Conservation (phyloP, 2,888 invertebrate genomes). For the Cryptus armator region DNA sequence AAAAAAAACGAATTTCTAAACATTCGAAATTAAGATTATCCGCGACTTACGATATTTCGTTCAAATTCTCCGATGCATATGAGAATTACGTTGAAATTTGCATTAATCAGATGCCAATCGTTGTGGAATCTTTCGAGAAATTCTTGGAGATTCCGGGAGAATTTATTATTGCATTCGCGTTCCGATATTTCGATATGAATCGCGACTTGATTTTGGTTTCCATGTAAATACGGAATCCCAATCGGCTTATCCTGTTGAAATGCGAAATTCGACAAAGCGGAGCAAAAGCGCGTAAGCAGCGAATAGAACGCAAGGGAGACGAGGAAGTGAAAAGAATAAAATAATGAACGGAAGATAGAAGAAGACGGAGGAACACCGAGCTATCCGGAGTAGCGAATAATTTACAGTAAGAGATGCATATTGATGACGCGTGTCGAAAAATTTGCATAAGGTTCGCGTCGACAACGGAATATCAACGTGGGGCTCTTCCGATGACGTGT, state of each 20-base stretch:
- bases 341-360: constrained; percentile 35
- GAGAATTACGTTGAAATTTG: neutral
- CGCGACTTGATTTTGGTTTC: constrained; percentile 44
- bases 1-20: neutral
- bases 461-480: constrained; percentile 71
- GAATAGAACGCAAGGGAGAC: constrained; percentile 31
- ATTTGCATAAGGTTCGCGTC: constrained; percentile 73
- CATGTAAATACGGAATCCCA: constrained; percentile 2
- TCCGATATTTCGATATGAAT: constrained; percentile 40
- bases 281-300: constrained; percentile 6
- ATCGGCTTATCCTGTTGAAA: constrained; percentile 21
- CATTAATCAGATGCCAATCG: constrained; percentile 1
- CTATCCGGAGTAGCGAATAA: constrained; percentile 72
- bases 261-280: constrained; percentile 27
- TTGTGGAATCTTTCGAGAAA: constrained; percentile 16
- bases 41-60: neutral
- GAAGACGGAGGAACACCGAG: constrained; percentile 39
- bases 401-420: constrained; percentile 73
- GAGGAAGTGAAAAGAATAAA: constrained; percentile 26
- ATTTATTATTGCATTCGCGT: constrained; percentile 11
- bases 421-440: constrained; percentile 74
- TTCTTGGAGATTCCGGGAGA: constrained; percentile 23
- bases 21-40: neutral
- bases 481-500: constrained; percentile 56
- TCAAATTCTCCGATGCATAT: neutral